Conservation (phyloP, 2,797 vertebrate species). For the Furcifer pardalis region DNA sequence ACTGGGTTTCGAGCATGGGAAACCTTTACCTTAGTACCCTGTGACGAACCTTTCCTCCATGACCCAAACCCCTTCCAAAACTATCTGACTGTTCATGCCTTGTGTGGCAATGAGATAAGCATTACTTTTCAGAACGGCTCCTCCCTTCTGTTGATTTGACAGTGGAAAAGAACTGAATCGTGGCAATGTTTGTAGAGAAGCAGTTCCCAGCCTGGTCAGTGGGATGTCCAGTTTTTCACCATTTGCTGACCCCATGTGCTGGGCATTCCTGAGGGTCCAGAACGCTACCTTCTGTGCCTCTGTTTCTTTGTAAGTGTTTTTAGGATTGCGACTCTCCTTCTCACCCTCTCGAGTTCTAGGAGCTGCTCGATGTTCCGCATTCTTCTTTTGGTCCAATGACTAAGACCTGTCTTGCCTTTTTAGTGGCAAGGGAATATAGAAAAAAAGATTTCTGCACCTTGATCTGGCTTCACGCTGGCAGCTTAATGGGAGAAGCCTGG, state of each 20-base stretch:
- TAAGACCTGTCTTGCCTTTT: neutral
- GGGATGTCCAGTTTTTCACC: neutral
- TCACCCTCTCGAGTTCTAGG: neutral
- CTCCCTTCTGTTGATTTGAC: neutral
- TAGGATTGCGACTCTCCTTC: too few species aligned
- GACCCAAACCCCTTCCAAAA: neutral
- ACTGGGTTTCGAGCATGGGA: too few species aligned
- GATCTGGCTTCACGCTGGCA: neutral
- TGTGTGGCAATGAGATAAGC: neutral
- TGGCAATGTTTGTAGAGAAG: neutral
- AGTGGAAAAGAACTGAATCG: neutral
- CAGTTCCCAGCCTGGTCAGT: neutral
- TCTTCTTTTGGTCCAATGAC: neutral
- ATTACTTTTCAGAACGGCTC: too few species aligned
- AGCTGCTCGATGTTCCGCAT: neutral
- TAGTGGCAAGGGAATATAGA: neutral
- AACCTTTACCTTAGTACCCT: too few species aligned
- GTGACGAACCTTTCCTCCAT: neutral
- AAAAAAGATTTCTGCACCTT: neutral
- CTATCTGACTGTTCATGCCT: neutral
- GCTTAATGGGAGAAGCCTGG: constrained; percentile 1
- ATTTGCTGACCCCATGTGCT: too few species aligned
- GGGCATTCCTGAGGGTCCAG: neutral
- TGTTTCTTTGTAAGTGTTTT: neutral
- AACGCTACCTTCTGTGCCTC: neutral